Percentiles rank a stretch among this genome's conserved stretches.
These are phyloP conservation scores for Irena cyanogastra DNA, from an alignment of 2,113 vertebrate genomes.

Conservation along the genomic window DNA sequence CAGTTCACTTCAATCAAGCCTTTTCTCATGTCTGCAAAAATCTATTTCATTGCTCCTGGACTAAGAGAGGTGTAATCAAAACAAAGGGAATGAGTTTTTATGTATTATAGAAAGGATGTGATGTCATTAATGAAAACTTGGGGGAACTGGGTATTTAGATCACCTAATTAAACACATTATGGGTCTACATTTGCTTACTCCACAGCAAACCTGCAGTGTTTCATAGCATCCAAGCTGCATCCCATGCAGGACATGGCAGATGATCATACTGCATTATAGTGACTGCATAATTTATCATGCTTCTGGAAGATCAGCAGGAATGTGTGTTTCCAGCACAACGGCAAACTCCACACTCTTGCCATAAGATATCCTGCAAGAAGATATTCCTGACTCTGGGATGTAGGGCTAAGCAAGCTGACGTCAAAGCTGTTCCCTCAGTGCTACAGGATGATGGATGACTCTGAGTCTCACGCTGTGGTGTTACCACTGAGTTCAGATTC, in stretches of 20 bases:
- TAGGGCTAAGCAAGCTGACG: not conserved
- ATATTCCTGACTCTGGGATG: not conserved
- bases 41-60: not conserved
- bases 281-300: not conserved
- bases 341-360: not conserved
- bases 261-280: not conserved
- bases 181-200: not conserved
- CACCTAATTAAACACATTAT: not conserved
- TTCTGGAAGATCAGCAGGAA: not conserved
- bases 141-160: not conserved
- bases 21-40: not conserved
- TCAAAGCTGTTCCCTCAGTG: not conserved
- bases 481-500: not conserved
- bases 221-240: not conserved
- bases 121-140: not conserved
- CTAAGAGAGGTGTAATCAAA: not conserved
- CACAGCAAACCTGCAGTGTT: not conserved
- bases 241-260: not conserved
- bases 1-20: not conserved
- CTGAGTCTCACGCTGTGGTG: not conserved
- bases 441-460: not conserved
- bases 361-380: not conserved
- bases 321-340: not conserved
- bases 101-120: not conserved
- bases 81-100: not conserved